Evolutionary conservation across 2,888 invertebrate genomes (phyloP), one percentile per base, ranked within the genome.

Genomic region (Drosophila glabriapex): DNA sequence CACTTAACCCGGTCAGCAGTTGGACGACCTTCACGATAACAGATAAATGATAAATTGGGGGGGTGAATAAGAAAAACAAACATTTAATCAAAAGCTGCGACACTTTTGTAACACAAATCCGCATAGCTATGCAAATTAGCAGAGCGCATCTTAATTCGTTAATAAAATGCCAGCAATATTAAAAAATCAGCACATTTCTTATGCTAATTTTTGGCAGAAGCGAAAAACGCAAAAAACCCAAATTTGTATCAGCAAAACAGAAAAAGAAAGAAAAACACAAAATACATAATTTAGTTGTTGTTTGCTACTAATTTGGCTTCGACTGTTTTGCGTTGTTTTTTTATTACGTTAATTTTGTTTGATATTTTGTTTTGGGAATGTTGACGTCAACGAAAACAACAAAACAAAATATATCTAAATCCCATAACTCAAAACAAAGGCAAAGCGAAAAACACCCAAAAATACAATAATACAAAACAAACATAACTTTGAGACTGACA

Each of bases 121-220:
- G 85, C 88, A 85, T 91, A 83, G 78, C 83, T 67, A 90, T 88
- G 85, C 83, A 88, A 91, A 90, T 91, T 80, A 78, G 68, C 56
- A 16, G 19, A 28, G 29, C 62, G 66, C 31, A 65, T 71, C 69
- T 78, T 49, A 60, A 85, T 74, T 54, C n/a, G 29, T 58, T 69
- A 67, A 73, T 74, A 67, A 79, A 63, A 33, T 16, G 28, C 49
- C 25, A 67, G 41, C 28, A 52, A 39, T n/a, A 53, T 53, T 33
- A 19, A 19, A 73, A 80, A 85, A 77, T 83, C 85, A 86, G 85
- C 82, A 90, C 87, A 90, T 90, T 88, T 90, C 88, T 86, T 85
- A 90, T 90, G 90, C 76, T 88, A 90, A 90, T 89, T 87, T 87
- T 85, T 78, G 52, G 83, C 76, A 69, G 66, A 79, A 71, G 81